phyloP scores from a whole-genome alignment of 2,113 vertebrate species.

The Macquaria australasica region DNA sequence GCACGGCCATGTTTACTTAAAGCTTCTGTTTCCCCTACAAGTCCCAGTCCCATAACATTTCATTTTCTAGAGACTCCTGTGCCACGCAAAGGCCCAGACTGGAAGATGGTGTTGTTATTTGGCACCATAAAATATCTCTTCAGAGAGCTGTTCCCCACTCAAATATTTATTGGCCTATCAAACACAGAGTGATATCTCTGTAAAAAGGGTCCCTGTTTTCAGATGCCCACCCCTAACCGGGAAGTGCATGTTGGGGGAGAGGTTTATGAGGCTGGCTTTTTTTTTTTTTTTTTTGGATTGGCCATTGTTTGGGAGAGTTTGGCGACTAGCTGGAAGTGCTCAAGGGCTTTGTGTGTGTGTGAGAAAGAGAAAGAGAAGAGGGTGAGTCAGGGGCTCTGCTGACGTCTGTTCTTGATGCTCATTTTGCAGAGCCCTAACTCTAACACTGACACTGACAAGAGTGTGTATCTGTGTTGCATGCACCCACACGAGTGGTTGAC shows the following conservation, averaged over 20 bases:
- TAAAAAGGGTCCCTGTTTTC: slow-evolving; percentile 57
- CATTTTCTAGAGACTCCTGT: slow-evolving; percentile 56
- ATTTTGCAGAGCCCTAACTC: slow-evolving; percentile 6
- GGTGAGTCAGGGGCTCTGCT: slow-evolving; percentile 30
- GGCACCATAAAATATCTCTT: slow-evolving; percentile 69
- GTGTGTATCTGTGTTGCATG: background rate
- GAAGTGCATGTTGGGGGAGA: background rate
- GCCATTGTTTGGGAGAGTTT: slow-evolving; percentile 43
- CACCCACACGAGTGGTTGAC: background rate
- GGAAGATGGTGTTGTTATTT: slow-evolving; percentile 65
- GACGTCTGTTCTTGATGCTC: slow-evolving; percentile 18
- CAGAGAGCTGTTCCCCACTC: slow-evolving; percentile 68
- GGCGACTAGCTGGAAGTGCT: slow-evolving; percentile 23
- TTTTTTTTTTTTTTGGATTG: background rate
- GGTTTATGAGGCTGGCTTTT: slow-evolving; percentile 8
- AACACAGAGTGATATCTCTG: slow-evolving; percentile 51
- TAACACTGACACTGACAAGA: slow-evolving; percentile 11
- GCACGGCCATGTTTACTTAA: slow-evolving; percentile 58
- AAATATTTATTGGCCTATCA: slow-evolving; percentile 73
- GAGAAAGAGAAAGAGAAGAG: background rate
- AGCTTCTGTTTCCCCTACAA: slow-evolving; percentile 62
- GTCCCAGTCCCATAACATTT: slow-evolving; percentile 68
- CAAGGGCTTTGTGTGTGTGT: slow-evolving; percentile 3
- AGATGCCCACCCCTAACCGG: slow-evolving; percentile 29
- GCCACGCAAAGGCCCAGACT: slow-evolving; percentile 24